Base-by-base conservation (phyloP, 2,113 vertebrate genomes). In the Salvator merianae region DNA sequence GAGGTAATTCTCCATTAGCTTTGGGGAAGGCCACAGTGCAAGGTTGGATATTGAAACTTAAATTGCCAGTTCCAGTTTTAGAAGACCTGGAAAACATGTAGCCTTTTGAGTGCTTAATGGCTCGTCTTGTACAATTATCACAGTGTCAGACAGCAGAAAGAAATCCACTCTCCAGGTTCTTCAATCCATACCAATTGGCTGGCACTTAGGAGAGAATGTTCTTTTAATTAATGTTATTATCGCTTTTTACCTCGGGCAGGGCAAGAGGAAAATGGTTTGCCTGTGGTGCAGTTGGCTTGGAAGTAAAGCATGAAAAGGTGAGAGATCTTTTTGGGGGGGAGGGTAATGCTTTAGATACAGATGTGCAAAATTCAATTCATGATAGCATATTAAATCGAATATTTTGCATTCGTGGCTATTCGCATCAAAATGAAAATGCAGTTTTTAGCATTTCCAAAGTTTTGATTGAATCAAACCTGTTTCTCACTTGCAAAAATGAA, bases 191-290 rank as follows among this genome's bases (percentile, higher is more conserved):
- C 79, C 26, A 74, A 83, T 66, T 88, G 86, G n/a, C 84, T n/a
- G 24, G 40, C 91, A 72, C 81, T 84, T 69, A 72, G 74, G 30
- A 85, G 84, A 3, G 85, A 84, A 55, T 47, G 47, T 24, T 16
- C 82, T 86, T 89, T 86, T 86, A 90, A 91, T 90, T 78, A 87
- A 13, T 84, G 68, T 73, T 90, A 68, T 88, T 81, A 63, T 7
- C 28, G 12, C 84, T 85, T 82, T 8, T 0, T n/a, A 73, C 5
- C 50, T 28, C 10, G 74, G 79, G 76, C 7, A 4, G 32, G 9
- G 36, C 6, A 9, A 43, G 47, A 83, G 76, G 65, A 66, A 34
- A 3, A 20, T 22, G 16, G 63, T 86, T 86, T 63, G 77, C 55
- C 63, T 77, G 43, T 50, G 70, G 82, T 36, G 50, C 77, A 24